phyloP scores from a whole-genome alignment of 2,113 vertebrate species.

The Hucho hucho region DNA sequence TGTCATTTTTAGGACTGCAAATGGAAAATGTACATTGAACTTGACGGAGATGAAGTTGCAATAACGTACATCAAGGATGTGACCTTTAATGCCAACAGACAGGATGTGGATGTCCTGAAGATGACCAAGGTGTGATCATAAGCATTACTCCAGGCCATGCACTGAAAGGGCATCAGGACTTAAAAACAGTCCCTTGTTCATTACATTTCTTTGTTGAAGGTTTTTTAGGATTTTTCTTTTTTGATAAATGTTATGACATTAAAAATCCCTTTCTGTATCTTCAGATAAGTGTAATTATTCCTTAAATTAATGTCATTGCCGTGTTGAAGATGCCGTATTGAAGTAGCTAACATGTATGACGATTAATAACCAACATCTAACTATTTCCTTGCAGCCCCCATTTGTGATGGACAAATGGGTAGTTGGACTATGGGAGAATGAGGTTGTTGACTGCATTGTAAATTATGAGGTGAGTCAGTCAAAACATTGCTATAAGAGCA shows the following conservation, averaged over 20 bases:
- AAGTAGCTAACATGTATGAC: not conserved
- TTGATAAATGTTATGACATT: not conserved
- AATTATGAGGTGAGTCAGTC: conserved; percentile 87
- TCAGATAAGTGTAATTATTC: not conserved
- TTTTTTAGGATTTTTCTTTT: not conserved
- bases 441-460: conserved; percentile 87
- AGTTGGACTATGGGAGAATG: conserved; percentile 81
- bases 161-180: not conserved
- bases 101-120: conserved; percentile 85
- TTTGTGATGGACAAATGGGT: conserved; percentile 99
- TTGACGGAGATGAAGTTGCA: conserved; percentile 95
- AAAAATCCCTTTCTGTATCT: not conserved
- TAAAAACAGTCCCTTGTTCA: not conserved
- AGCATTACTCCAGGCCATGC: not conserved
- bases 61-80: conserved; percentile 97
- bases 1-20: conserved; percentile 89
- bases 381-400: conserved; percentile 82
- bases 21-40: conserved; percentile 99
- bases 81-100: conserved; percentile 87
- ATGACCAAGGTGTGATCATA: conserved; percentile 87
- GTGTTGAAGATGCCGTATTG: no score
- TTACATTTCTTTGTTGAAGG: not conserved
- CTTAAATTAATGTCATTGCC: no score
- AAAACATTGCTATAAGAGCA: not conserved
- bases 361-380: not conserved